These are phyloP conservation scores for Trachymyrmex septentrionalis DNA, from an alignment of 1,140 invertebrate species.

Conservation along the genomic window DNA sequence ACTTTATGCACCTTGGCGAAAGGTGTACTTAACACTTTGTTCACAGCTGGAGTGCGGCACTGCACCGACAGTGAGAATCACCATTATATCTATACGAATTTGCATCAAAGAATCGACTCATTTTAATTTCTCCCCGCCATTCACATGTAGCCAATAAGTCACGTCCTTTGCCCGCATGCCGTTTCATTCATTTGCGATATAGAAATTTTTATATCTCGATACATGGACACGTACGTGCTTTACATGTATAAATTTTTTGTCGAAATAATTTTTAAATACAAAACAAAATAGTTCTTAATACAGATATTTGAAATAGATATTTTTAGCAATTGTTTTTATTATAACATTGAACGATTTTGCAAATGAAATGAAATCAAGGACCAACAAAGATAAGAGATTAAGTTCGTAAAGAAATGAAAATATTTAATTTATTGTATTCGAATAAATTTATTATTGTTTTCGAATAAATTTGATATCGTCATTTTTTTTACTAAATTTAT, in stretches of 20 bases:
- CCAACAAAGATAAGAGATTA: no score
- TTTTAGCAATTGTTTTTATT: not conserved
- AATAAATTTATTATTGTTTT: no score
- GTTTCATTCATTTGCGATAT: slow-evolving; percentile 64
- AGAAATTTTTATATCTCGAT: slow-evolving; percentile 18
- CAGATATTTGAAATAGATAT: not conserved
- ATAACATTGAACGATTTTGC: not conserved
- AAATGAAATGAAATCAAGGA: no score
- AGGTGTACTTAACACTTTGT: slow-evolving; percentile 84
- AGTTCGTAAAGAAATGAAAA: no score
- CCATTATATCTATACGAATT: slow-evolving; percentile 75
- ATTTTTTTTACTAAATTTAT: no score
- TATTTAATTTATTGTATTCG: no score
- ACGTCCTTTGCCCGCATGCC: slow-evolving; percentile 69
- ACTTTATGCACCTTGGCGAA: slow-evolving; percentile 81
- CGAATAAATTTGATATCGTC: no score
- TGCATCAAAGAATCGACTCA: slow-evolving; percentile 67
- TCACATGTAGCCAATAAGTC: slow-evolving; percentile 80
- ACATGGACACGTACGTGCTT: slow-evolving; percentile 5
- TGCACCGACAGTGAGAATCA: slow-evolving; percentile 84
- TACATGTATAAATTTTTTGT: not conserved
- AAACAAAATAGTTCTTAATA: not conserved
- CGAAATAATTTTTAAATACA: not conserved
- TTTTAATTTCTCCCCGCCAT: slow-evolving; percentile 77
- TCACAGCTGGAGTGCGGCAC: slow-evolving; percentile 84